Evolutionary conservation across 2,888 invertebrate species (phyloP).

Genomic region (Agrotis ipsilon): DNA sequence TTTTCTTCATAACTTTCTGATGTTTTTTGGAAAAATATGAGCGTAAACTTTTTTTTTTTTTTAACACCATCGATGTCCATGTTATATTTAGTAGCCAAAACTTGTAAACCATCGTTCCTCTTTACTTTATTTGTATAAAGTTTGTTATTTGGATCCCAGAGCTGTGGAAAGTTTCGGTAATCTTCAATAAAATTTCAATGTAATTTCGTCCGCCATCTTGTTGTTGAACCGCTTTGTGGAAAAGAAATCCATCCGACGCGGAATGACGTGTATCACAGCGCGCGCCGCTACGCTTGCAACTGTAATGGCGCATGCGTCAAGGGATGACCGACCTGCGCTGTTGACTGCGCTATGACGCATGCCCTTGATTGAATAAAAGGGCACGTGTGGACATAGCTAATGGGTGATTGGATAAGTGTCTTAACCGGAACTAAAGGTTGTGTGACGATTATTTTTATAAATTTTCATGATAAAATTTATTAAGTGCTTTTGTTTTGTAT

Average conservation of each 20-base stretch:
- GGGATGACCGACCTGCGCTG: background rate
- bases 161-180: background rate
- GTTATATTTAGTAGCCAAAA: constrained; percentile 1
- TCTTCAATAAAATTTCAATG: background rate
- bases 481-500: too few relatives aligned
- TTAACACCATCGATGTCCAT: background rate
- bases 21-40: background rate
- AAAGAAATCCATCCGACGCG: background rate
- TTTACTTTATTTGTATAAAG: background rate
- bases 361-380: too few relatives aligned
- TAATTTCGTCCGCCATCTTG: background rate
- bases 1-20: background rate
- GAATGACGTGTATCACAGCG: background rate
- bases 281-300: constrained; percentile 1
- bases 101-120: background rate
- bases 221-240: background rate
- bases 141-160: background rate
- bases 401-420: too few relatives aligned
- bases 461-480: too few relatives aligned
- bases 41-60: background rate
- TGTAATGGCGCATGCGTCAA: background rate
- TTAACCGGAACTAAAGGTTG: too few relatives aligned
- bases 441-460: too few relatives aligned
- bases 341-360: background rate
- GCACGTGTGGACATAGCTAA: too few relatives aligned